Evolutionary conservation across 2,797 vertebrate genomes (phyloP).

Genomic region (Brachymystax lenok): DNA sequence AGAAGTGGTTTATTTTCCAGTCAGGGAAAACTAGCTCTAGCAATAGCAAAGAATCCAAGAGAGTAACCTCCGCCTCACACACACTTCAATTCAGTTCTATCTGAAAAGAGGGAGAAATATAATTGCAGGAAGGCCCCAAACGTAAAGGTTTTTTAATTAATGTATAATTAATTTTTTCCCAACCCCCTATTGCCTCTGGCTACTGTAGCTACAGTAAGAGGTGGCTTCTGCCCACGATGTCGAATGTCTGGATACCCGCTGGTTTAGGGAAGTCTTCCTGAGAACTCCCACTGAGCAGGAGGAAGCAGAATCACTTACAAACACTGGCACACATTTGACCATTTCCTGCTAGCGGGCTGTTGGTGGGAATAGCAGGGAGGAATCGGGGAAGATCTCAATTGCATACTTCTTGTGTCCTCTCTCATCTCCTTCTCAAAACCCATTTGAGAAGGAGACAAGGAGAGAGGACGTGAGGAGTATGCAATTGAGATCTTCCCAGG

Average conservation of each 20-base stretch:
- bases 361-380: constrained; percentile 17
- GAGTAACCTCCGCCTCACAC: neutral
- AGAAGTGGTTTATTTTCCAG: neutral
- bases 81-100: constrained; percentile 5
- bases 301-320: constrained; percentile 36
- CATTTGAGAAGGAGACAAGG: too few species aligned
- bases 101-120: constrained; percentile 4
- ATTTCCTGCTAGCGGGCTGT: constrained; percentile 38
- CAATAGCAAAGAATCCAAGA: neutral
- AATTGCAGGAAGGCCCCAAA: constrained; percentile 34
- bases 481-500: constrained; percentile 1
- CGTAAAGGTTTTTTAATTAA: neutral
- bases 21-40: neutral
- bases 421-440: too few species aligned
- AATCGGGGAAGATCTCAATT: neutral
- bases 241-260: constrained; percentile 3
- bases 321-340: constrained; percentile 42
- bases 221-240: neutral
- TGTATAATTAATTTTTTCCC: neutral
- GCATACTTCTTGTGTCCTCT: too few species aligned
- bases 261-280: constrained; percentile 16
- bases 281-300: constrained; percentile 26
- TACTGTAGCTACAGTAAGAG: neutral
- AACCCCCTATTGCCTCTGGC: neutral
- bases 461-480: too few species aligned